These are phyloP conservation scores for Galerucella nymphaeae DNA, from an alignment of 2,888 invertebrate genomes.

Conservation along the genomic window DNA sequence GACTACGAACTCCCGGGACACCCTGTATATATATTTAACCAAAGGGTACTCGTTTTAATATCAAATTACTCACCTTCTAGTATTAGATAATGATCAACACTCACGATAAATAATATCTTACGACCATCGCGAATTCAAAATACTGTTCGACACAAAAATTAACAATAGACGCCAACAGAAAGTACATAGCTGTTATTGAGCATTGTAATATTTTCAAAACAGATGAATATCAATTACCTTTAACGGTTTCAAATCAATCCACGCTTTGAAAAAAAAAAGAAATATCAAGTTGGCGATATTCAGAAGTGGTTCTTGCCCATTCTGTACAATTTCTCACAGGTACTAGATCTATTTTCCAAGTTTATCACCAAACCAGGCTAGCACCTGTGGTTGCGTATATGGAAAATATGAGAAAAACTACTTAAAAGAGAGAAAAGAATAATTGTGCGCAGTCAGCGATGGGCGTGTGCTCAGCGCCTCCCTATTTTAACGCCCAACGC, in stretches of 20 bases:
- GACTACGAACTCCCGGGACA: too few species aligned
- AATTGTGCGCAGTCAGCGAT: too few species aligned
- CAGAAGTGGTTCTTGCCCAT: constrained; percentile 4
- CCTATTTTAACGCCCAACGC: too few species aligned
- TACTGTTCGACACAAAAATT: constrained; percentile 4
- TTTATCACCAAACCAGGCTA: too few species aligned
- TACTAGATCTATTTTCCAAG: too few species aligned
- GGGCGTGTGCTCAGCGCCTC: too few species aligned
- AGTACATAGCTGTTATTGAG: constrained; percentile 2
- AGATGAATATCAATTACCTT: constrained; percentile 28
- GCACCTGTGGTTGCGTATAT: too few species aligned
- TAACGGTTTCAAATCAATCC: constrained; percentile 20
- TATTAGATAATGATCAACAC: neutral
- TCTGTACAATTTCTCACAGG: neutral
- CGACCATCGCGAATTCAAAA: constrained; percentile 8
- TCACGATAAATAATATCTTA: constrained; percentile 1
- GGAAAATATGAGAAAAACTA: too few species aligned
- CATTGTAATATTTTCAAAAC: constrained; percentile 28
- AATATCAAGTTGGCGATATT: neutral
- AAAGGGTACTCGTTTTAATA: neutral
- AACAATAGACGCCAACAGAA: constrained; percentile 4
- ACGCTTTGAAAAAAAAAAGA: neutral
- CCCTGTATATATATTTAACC: too few species aligned
- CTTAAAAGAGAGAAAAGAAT: too few species aligned
- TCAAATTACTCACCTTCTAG: neutral